These are phyloP conservation scores for Paralichthys olivaceus DNA, from an alignment of 2,113 vertebrate species.

Conservation along the genomic window DNA sequence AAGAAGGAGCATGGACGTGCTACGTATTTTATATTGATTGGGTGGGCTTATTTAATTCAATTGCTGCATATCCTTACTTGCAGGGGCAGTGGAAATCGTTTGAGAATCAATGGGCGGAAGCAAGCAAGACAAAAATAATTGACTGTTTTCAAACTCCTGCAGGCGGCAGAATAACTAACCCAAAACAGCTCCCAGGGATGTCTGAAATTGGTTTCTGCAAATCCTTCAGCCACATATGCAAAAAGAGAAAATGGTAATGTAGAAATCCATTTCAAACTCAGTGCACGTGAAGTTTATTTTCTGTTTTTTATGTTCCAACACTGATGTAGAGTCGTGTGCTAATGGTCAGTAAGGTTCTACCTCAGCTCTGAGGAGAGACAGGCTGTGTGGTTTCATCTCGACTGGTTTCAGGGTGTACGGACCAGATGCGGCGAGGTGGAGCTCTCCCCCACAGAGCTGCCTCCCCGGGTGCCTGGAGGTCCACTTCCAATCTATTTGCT, in stretches of 20 bases:
- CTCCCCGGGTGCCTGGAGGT: conserved; percentile 85
- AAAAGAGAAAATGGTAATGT: conserved; percentile 65
- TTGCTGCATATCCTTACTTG: conserved; percentile 80
- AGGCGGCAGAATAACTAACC: conserved; percentile 80
- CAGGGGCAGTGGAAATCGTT: conserved; percentile 79
- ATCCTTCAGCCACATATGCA: conserved; percentile 64
- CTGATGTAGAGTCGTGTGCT: conserved; percentile 44
- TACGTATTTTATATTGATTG: conserved; percentile 78
- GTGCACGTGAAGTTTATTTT: conserved; percentile 59
- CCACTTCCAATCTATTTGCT: conserved; percentile 97
- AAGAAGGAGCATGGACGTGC: conserved; percentile 66
- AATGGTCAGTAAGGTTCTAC: conserved; percentile 48
- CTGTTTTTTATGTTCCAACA: conserved; percentile 30
- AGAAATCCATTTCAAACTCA: conserved; percentile 72
- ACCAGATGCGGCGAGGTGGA: conserved; percentile 92
- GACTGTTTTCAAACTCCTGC: conserved; percentile 84
- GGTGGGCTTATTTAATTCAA: conserved; percentile 81
- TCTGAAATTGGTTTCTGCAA: conserved; percentile 74
- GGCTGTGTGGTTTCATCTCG: conserved; percentile 43
- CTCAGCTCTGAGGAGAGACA: conserved; percentile 20
- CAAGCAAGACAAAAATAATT: conserved; percentile 85
- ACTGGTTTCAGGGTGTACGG: conserved; percentile 84
- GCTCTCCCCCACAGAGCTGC: conserved; percentile 88
- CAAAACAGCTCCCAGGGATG: conserved; percentile 79
- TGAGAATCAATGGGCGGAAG: conserved; percentile 83